Conservation (phyloP, 2,113 vertebrate species). For the Axis porcinus region DNA sequence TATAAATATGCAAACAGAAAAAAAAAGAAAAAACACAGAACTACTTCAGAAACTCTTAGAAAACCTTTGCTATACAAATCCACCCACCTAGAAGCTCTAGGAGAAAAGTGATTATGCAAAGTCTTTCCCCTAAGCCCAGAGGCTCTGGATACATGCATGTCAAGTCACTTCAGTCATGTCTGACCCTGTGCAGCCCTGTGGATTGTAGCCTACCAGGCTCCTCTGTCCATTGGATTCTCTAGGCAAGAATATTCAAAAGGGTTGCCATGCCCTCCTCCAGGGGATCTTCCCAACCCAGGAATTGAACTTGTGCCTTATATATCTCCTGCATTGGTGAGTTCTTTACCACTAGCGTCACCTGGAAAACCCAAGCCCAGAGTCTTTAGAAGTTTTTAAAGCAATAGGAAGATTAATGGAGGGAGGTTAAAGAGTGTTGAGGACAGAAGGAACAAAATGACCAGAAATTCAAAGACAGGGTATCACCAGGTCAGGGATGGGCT, state of each 20-base stretch:
- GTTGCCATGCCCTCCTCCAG: neutral
- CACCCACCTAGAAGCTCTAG: neutral
- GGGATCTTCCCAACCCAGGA: neutral
- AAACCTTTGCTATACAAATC: neutral
- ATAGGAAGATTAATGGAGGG: neutral
- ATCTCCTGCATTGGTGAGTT: neutral
- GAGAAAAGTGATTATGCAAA: neutral
- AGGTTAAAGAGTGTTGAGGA: neutral
- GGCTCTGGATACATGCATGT: neutral
- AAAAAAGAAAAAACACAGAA: neutral
- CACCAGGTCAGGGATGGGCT: neutral
- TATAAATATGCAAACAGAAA: neutral
- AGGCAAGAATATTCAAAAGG: neutral
- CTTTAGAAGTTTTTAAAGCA: neutral
- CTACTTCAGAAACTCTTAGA: neutral
- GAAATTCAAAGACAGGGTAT: neutral
- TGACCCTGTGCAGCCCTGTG: neutral
- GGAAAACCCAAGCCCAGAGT: neutral
- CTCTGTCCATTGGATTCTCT: neutral
- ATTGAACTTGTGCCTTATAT: neutral
- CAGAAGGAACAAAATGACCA: neutral
- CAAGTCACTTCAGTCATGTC: neutral
- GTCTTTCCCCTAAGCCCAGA: neutral
- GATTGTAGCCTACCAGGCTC: neutral
- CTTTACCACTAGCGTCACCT: neutral